phyloP scores from a whole-genome alignment of 2,797 vertebrate species.

The Typhlichthys subterraneus region DNA sequence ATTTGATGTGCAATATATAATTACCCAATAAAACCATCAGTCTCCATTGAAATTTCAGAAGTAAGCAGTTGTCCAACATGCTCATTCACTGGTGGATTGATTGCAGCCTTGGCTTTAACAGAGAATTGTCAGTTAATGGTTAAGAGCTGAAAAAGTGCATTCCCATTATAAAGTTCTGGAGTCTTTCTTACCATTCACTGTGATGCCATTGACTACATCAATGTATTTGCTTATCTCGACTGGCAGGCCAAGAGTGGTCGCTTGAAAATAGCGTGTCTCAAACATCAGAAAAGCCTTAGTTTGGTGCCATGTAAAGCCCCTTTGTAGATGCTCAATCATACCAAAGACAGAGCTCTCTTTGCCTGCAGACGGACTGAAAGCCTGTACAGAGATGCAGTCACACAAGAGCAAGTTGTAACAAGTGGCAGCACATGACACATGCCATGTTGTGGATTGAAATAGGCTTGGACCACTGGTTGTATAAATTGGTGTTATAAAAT shows the following conservation, averaged over 20 bases:
- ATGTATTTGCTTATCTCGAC: slow-evolving; percentile 81
- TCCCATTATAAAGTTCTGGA: neutral
- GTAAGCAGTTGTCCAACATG: slow-evolving; percentile 62
- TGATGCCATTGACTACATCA: slow-evolving; percentile 58
- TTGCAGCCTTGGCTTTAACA: slow-evolving; percentile 62
- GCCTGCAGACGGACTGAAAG: slow-evolving; percentile 53
- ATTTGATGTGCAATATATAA: neutral
- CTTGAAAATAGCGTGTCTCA: slow-evolving; percentile 76
- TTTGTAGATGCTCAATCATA: slow-evolving; percentile 64
- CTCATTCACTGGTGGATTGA: slow-evolving; percentile 66
- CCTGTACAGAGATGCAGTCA: slow-evolving; percentile 49
- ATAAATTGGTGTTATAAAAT: neutral
- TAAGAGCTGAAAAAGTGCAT: neutral
- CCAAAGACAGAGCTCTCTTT: slow-evolving; percentile 63
- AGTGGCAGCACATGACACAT: neutral
- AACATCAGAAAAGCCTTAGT: slow-evolving; percentile 65
- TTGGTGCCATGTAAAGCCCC: slow-evolving; percentile 67
- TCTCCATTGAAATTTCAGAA: slow-evolving; percentile 70
- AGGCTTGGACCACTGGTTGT: no score
- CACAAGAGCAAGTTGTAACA: slow-evolving; percentile 8
- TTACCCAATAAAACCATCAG: slow-evolving; percentile 77
- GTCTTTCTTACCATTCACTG: slow-evolving; percentile 71
- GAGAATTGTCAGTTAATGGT: neutral
- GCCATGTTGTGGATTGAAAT: neutral
- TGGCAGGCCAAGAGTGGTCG: slow-evolving; percentile 78